Conservation (phyloP, 2,888 invertebrate species). For the Drosophila merina region DNA sequence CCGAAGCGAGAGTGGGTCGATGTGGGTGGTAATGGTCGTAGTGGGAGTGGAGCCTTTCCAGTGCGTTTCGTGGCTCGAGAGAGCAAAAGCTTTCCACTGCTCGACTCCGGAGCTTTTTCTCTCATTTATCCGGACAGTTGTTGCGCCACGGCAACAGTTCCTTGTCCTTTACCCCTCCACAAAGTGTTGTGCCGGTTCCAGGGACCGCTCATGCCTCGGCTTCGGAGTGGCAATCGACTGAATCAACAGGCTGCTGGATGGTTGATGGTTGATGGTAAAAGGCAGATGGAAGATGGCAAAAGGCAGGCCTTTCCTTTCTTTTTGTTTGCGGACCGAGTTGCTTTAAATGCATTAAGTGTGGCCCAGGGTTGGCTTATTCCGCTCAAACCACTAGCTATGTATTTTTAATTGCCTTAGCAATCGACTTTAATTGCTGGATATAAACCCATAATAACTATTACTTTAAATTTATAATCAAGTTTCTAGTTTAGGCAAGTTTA, state of each 20-base stretch:
- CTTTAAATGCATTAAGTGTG: constrained; percentile 75
- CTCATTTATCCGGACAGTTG: constrained; percentile 72
- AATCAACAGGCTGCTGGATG: constrained; percentile 81
- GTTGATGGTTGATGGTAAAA: constrained; percentile 12
- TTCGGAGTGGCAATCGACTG: constrained; percentile 40
- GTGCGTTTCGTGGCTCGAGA: constrained; percentile 33
- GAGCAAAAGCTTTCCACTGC: constrained; percentile 58
- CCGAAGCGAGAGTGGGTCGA: constrained; percentile 12
- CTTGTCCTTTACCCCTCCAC: constrained; percentile 42
- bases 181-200: constrained; percentile 22
- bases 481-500: background rate
- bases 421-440: constrained; percentile 21
- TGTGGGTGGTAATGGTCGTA: constrained; percentile 42
- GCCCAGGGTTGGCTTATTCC: constrained; percentile 13
- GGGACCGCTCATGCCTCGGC: constrained; percentile 33
- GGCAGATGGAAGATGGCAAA: constrained; percentile 21
- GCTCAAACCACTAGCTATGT: constrained; percentile 5
- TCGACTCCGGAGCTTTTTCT: constrained; percentile 52
- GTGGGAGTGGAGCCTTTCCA: constrained; percentile 57
- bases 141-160: constrained; percentile 74
- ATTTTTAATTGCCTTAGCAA: constrained; percentile 28
- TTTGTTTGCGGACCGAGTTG: constrained; percentile 35
- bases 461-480: background rate
- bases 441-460: background rate
- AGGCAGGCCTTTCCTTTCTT: constrained; percentile 8